Evolutionary conservation across 2,888 invertebrate species (phyloP).

Genomic region (Dryobota labecula): DNA sequence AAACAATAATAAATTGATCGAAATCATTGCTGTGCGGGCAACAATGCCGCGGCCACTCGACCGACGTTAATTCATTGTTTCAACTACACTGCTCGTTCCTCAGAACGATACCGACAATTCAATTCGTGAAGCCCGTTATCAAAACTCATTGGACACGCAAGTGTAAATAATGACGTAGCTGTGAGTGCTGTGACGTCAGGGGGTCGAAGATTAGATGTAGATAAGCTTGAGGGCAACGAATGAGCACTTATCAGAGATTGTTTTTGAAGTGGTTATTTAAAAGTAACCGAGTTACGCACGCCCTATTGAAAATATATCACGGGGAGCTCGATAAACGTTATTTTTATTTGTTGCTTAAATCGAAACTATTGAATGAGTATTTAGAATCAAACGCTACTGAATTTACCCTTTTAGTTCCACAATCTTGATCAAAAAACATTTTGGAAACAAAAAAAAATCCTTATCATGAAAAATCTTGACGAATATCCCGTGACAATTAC

Average conservation of each 20-base stretch:
- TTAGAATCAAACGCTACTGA: not conserved
- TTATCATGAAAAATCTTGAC: constrained; percentile 32
- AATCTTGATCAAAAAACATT: constrained; percentile 33
- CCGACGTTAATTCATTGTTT: constrained; percentile 72
- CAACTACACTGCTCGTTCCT: constrained; percentile 70
- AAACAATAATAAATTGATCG: constrained; percentile 82
- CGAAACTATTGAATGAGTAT: not conserved
- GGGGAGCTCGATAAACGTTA: constrained; percentile 22
- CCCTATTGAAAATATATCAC: constrained; percentile 56
- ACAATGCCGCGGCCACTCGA: constrained; percentile 42
- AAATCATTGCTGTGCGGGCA: constrained; percentile 66
- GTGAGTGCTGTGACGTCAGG: constrained; percentile 56
- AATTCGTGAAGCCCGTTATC: constrained; percentile 33
- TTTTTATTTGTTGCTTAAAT: constrained; percentile 27
- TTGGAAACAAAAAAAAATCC: not conserved
- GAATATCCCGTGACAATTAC: constrained; percentile 22
- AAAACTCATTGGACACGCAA: constrained; percentile 41
- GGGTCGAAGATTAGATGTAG: constrained; percentile 73
- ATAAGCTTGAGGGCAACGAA: constrained; percentile 69
- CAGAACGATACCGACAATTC: constrained; percentile 37
- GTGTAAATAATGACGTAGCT: constrained; percentile 43
- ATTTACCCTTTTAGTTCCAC: constrained; percentile 8
- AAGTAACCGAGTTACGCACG: constrained; percentile 74
- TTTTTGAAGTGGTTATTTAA: constrained; percentile 83
- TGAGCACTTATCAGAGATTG: constrained; percentile 80